Base-by-base conservation (phyloP, 1,140 invertebrate species). In the Drosophila neocordata region DNA sequence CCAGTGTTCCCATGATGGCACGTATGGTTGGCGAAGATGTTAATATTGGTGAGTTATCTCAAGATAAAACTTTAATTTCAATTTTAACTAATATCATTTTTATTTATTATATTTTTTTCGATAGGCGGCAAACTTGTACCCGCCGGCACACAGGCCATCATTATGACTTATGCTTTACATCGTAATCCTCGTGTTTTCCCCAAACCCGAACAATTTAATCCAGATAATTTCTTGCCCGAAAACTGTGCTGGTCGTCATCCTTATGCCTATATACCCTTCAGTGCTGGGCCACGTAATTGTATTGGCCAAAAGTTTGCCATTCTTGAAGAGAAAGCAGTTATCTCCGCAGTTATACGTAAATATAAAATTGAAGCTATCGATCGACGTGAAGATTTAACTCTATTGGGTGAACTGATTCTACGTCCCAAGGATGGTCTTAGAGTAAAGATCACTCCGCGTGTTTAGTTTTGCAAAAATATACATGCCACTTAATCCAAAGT, bases 231-330 rank as follows among this genome's bases (percentile, higher is more conserved):
- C 92, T 85, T 94, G 20, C 93, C 94, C 11, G 93, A 94, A 68
- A 94, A 95, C 77, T 91, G 92, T 24, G 89, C 90, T 35, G 92
- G 93, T 34, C 92, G 94, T 60, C 93, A 95, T 85, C 94, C 94
- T 0, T 95, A 93, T 76, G 93, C 94, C 1, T 96, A 95, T 76
- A 93, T 96, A 18, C 95, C 95, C 8, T 96, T 97, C 88, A 95
- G 95, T 76, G 95, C 95, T 44, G 96, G 96, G 4, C 94, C 94
- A 1, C 93, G 96, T 69, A 96, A 96, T 81, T 97, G 91, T 64
- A 92, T 92, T 18, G 95, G 95, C 59, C 95, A 96, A 88, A 96
- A 95, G 90, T 97, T 97, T 90, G 96, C 96, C 5, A 92, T 95
- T 84, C 85, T 95, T 69, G 96, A 97, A 92, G 93, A 95, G 83